Evolutionary conservation across 2,888 invertebrate genomes (phyloP).

Genomic region (Rotaria magnacalcarata): DNA sequence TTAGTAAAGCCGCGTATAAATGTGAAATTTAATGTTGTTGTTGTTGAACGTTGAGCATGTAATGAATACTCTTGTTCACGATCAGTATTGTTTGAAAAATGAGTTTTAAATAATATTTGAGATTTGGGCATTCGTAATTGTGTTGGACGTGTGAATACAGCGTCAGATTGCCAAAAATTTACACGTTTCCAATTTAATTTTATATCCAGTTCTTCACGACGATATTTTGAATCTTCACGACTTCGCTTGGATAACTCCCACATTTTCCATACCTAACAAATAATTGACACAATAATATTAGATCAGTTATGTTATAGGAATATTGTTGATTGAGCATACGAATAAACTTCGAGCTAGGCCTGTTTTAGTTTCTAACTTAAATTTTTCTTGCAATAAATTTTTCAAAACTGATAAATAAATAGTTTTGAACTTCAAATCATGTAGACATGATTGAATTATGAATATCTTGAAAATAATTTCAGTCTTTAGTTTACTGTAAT

Average conservation of each 20-base stretch:
- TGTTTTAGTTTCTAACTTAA: too few species aligned
- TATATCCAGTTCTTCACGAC: constrained; percentile 43
- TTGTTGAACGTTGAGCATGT: constrained; percentile 54
- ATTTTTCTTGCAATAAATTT: too few species aligned
- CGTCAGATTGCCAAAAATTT: constrained; percentile 42
- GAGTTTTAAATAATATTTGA: constrained; percentile 53
- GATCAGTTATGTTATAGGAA: too few species aligned
- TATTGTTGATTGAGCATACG: too few species aligned
- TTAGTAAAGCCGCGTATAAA: constrained; percentile 56
- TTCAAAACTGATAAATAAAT: too few species aligned
- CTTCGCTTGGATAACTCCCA: constrained; percentile 44
- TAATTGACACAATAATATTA: neutral
- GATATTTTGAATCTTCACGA: constrained; percentile 37
- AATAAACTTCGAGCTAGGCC: too few species aligned
- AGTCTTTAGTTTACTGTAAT: too few species aligned
- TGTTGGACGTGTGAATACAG: constrained; percentile 1
- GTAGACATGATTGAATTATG: too few species aligned
- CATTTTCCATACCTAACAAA: constrained; percentile 32
- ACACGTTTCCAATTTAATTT: constrained; percentile 44
- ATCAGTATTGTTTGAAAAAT: constrained; percentile 55
- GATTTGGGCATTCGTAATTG: constrained; percentile 36
- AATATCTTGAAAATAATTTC: too few species aligned
- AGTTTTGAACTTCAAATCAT: too few species aligned
- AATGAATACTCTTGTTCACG: constrained; percentile 55
- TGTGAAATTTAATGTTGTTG: constrained; percentile 52